phyloP scores from a whole-genome alignment of 1,140 invertebrate species.

The Babylonia areolata region DNA sequence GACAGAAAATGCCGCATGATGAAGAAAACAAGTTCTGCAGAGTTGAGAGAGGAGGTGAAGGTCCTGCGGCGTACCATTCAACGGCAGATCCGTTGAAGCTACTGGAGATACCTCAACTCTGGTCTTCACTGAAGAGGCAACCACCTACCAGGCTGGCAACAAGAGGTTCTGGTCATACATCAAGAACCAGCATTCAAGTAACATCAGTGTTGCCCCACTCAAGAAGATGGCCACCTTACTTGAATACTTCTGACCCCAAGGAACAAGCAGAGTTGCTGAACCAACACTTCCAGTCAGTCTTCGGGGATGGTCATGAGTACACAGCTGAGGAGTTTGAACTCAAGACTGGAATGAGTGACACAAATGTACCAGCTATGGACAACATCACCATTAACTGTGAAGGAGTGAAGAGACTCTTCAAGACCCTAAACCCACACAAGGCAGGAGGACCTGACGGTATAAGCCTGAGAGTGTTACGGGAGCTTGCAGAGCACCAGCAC shows the following conservation, averaged over 20 bases:
- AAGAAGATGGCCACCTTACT: background rate
- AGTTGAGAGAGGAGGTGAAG: constrained; percentile 28
- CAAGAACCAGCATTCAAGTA: constrained; percentile 40
- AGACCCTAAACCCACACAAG: background rate
- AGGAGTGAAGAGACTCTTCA: background rate
- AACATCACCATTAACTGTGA: background rate
- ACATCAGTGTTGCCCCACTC: constrained; percentile 26
- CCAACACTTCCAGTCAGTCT: background rate
- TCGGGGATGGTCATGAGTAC: background rate
- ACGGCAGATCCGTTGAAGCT: constrained; percentile 27
- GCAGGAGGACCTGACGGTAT: constrained; percentile 2
- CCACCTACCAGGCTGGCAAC: background rate
- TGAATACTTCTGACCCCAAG: constrained; percentile 3
- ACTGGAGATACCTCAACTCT: constrained; percentile 41
- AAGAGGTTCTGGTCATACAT: constrained; percentile 47
- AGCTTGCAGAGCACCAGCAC: no score
- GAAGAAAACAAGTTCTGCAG: constrained; percentile 34
- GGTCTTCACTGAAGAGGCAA: constrained; percentile 34
- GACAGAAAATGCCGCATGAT: constrained; percentile 34
- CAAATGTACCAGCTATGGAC: background rate
- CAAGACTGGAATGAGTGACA: background rate
- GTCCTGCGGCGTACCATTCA: constrained; percentile 23
- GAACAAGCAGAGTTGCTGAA: background rate
- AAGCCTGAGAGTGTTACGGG: no score
- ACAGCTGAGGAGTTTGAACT: background rate